Base-by-base conservation (phyloP, 2,113 vertebrate species). In the Micromys minutus region DNA sequence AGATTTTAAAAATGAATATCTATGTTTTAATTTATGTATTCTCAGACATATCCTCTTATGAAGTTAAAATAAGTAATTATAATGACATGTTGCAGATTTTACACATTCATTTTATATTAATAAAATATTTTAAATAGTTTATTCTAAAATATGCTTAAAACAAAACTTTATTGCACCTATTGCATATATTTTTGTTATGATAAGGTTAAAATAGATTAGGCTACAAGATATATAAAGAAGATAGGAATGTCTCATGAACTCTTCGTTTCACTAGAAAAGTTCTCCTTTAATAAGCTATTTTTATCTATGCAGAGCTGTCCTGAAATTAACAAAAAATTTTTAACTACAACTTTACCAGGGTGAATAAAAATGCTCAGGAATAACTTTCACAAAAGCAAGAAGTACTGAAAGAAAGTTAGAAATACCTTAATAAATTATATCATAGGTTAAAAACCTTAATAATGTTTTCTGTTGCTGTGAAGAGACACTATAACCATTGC, bases 11-110 rank as follows among this genome's bases (percentile, higher is more conserved):
- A 74, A 63, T 29, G 12, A 39, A 95, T 65, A n/a, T n/a, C n/a
- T 95, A 42, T 91, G 26, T 29, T 94, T 85, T 91, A 47, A 65
- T 42, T 55, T 77, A 65, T 89, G 91, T 13, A 45, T 93, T 63
- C 15, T 80, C 50, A 92, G 76, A 63, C 4, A 67, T 71, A 31
- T 63, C 24, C 77, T 79, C 80, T 95, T 89, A 72, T 74, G 76
- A 42, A 85, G 55, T 93, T 93, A 91, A 80, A 92, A 89, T 75
- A 79, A 92, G 89, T 69, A 74, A 93, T 61, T 69, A 75, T 86
- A 86, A 86, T 50, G 3, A 50, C 21, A 11, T 59, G 10, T 79
- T 36, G 45, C 11, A 79, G n/a, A 8, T 17, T 89, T 85, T 59
- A 74, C 6, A 74, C 7, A 63, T 72, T 93, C 16, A 11, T 39